A percentile compares a stretch with the other conserved stretches of the same genome.
These are phyloP conservation scores for Mechanitis mazaeus DNA, from an alignment of 2,888 invertebrate genomes.

Conservation along the genomic window DNA sequence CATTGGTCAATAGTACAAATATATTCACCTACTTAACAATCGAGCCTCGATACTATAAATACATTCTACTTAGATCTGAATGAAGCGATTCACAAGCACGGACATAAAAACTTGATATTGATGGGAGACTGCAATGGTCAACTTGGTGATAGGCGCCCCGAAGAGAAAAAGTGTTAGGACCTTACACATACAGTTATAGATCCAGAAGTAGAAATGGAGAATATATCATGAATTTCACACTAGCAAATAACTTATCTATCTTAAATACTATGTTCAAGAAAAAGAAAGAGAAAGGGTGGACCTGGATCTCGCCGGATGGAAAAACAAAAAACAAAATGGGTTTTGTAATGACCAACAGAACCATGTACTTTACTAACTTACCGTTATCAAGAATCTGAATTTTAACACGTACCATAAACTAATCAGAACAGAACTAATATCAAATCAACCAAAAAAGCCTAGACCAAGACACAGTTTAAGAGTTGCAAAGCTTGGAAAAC, in stretches of 20 bases:
- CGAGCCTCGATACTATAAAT: slow-evolving; percentile 18
- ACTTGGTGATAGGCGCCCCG: slow-evolving; percentile 20
- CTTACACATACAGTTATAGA: slow-evolving; percentile 17
- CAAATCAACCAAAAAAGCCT: too few species aligned
- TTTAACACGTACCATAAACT: too few species aligned
- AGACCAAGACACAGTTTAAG: too few species aligned
- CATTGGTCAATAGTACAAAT: slow-evolving; percentile 31
- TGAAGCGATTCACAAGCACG: slow-evolving; percentile 17
- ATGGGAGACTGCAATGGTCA: slow-evolving; percentile 28
- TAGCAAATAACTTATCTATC: slow-evolving; percentile 22
- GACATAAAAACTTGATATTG: slow-evolving; percentile 20
- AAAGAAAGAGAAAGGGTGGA: slow-evolving; percentile 13
- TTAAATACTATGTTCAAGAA: slow-evolving; percentile 23
- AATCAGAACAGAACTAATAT: too few species aligned
- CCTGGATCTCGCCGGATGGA: too few species aligned
- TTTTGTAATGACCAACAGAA: too few species aligned
- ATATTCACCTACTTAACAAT: slow-evolving; percentile 28
- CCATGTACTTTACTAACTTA: too few species aligned
- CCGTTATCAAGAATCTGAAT: too few species aligned
- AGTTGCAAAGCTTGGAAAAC: too few species aligned
- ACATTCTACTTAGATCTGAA: slow-evolving; percentile 22
- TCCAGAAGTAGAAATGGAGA: slow-evolving; percentile 25
- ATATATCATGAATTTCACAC: slow-evolving; percentile 20
- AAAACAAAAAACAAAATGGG: too few species aligned
- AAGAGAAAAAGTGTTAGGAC: slow-evolving; percentile 15